Evolutionary conservation across 2,113 vertebrate genomes (phyloP).

Genomic region (Alethe diademata): DNA sequence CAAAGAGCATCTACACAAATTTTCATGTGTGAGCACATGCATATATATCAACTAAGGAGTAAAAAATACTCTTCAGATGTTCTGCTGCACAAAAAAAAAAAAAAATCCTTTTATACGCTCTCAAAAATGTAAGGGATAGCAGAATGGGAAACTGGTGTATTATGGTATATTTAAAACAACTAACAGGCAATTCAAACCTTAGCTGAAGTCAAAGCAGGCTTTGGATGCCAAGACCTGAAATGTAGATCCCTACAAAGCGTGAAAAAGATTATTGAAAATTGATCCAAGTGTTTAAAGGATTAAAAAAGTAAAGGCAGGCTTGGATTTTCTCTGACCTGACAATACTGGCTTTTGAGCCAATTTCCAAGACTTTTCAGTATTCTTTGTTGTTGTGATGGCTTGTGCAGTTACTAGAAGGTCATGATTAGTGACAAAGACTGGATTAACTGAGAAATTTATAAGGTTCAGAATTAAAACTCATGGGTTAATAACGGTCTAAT

Average conservation of each 20-base stretch:
- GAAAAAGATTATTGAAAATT: background rate
- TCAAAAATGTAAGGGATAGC: background rate
- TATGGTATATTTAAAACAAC: background rate
- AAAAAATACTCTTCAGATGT: background rate
- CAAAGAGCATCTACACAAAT: background rate
- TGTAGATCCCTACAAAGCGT: background rate
- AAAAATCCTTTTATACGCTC: background rate
- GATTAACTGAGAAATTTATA: background rate
- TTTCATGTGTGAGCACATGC: rapidly evolving
- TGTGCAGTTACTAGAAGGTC: background rate
- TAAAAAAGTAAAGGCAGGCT: background rate
- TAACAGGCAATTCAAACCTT: background rate
- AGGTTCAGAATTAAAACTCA: background rate
- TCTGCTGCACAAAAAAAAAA: background rate
- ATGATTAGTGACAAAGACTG: background rate
- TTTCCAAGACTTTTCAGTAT: background rate
- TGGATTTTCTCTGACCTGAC: background rate
- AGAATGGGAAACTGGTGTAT: background rate
- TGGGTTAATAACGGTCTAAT: background rate
- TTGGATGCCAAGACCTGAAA: background rate
- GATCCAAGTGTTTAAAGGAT: background rate
- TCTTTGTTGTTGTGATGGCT: background rate
- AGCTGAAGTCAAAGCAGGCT: background rate
- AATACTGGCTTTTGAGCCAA: background rate
- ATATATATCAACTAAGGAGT: background rate